Base-by-base conservation (phyloP, 30 jellyfish, hydroid and myxozoan genomes). In the Pseudorhiza aurosa region DNA sequence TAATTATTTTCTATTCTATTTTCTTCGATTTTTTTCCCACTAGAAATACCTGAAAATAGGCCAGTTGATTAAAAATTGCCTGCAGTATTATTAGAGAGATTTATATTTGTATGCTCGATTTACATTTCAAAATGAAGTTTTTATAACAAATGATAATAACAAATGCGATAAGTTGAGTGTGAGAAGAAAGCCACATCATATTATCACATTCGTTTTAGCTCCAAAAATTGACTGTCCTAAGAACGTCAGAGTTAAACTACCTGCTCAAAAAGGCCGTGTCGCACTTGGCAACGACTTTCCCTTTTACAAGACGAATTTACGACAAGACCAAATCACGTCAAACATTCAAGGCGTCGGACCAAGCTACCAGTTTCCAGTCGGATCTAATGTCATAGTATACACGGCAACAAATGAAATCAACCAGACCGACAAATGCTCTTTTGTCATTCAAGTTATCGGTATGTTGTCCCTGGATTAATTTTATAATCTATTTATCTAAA, bases 161-260 rank as follows among this genome's bases (percentile, higher is more conserved):
- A n/a, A n/a, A n/a, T n/a, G n/a, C n/a, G n/a, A n/a, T n/a, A n/a
- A n/a, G n/a, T n/a, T n/a, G n/a, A n/a, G n/a, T n/a, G n/a, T n/a
- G n/a, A n/a, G n/a, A n/a, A n/a, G n/a, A n/a, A n/a, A n/a, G n/a
- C n/a, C n/a, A n/a, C n/a, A n/a, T n/a, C n/a, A n/a, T n/a, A n/a
- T n/a, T n/a, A n/a, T n/a, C 28, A 10, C 60, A 29, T 44, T 47
- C 10, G 4, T 67, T 67, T 79, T 64, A 89, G 97, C 31, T 60
- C 88, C 87, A 31, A 62, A 30, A 49, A 74, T 89, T 15, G 45
- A 19, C 26, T 89, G 97, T 71, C 97, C 97, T 26, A 60, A 32
- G 12, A 95, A 89, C 45, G 44, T 82, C 39, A 29, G 10, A 9
- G 37, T 72, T 0, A 64, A 24, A 9, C 64, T 89, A n/a, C 97